Conservation (phyloP, 2,113 vertebrate genomes). For the Trogon surrucura region DNA sequence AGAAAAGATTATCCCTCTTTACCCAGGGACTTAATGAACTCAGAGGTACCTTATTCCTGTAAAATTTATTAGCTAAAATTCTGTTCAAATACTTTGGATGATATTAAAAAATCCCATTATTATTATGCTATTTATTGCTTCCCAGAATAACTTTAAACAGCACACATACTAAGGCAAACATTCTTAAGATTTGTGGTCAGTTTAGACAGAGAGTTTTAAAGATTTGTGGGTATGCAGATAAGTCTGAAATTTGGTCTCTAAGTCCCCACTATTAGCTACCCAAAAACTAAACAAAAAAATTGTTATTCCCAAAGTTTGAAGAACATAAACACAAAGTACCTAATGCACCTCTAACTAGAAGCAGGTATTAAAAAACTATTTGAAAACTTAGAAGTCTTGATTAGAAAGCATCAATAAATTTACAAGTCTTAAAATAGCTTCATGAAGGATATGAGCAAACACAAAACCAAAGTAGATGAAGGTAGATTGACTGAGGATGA, state of each 20-base stretch:
- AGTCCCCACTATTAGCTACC: not conserved
- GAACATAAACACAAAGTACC: not conserved
- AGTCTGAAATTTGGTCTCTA: not conserved
- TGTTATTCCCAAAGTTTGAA: not conserved
- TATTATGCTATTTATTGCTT: not conserved
- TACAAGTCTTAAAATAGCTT: not conserved
- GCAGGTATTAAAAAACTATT: not conserved
- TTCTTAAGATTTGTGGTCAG: not conserved
- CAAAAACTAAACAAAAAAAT: not conserved
- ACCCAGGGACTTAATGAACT: not conserved
- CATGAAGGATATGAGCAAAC: not conserved
- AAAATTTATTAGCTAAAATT: not conserved
- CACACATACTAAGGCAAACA: not conserved
- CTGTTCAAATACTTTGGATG: not conserved
- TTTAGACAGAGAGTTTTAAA: not conserved
- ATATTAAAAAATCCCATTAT: not conserved
- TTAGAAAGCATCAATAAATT: not conserved
- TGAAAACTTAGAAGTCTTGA: not conserved
- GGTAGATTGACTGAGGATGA: not conserved
- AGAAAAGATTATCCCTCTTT: not conserved
- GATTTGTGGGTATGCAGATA: not conserved
- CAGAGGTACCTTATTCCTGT: not conserved
- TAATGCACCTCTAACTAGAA: not conserved
- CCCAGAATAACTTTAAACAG: not conserved
- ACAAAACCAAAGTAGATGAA: not conserved